phyloP scores from a whole-genome alignment of 2,797 vertebrate genomes.

The Tadarida brasiliensis region DNA sequence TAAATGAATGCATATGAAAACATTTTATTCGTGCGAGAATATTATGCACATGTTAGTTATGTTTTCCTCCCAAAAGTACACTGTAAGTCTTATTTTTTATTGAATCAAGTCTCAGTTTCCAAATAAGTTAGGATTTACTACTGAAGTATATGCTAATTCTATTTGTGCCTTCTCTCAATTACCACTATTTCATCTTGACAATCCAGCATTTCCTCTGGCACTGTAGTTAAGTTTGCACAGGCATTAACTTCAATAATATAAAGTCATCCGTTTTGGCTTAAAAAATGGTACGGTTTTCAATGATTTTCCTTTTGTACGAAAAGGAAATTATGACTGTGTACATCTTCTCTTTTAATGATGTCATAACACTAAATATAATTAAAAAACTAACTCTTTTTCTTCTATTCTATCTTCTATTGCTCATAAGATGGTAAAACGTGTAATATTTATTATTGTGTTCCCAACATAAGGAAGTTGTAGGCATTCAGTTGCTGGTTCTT shows the following conservation, averaged over 20 bases:
- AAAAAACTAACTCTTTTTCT: not conserved
- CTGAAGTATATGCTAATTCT: not conserved
- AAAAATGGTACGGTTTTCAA: slow-evolving; percentile 41
- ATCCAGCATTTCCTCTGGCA: not conserved
- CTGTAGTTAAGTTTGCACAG: not conserved
- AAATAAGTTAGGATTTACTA: slow-evolving; percentile 50
- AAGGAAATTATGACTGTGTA: slow-evolving; percentile 49
- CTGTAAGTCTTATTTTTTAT: not conserved
- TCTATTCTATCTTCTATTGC: not conserved
- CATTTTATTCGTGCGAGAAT: slow-evolving; percentile 56
- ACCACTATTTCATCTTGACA: slow-evolving; percentile 34
- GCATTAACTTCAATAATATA: slow-evolving; percentile 13
- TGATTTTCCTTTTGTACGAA: slow-evolving; percentile 65
- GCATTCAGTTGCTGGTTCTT: not conserved
- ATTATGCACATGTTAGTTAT: slow-evolving; percentile 38
- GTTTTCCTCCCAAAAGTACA: not conserved
- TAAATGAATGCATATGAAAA: slow-evolving; percentile 67
- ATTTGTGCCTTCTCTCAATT: slow-evolving; percentile 35
- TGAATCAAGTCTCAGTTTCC: slow-evolving; percentile 5
- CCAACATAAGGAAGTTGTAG: not conserved
- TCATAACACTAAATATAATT: not conserved
- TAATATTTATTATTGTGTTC: not conserved
- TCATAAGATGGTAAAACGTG: not conserved
- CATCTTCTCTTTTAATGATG: slow-evolving; percentile 51
- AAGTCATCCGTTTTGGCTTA: slow-evolving; percentile 40